Base-by-base conservation (phyloP, 1,140 invertebrate genomes). In the Penaeus vannamei region DNA sequence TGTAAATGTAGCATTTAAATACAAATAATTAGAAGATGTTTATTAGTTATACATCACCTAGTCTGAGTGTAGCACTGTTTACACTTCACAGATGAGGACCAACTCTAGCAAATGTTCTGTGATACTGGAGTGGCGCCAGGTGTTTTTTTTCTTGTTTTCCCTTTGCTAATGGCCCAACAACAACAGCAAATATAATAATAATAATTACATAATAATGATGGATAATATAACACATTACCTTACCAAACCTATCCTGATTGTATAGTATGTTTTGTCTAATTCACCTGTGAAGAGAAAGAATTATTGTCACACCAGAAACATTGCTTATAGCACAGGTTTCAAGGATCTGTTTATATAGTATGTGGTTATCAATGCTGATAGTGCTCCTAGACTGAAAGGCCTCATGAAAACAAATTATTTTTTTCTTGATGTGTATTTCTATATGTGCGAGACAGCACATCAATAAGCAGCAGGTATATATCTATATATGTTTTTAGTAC, bases 141-240 rank as follows among this genome's bases (percentile, higher is more conserved):
- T 72, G 26, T n/a, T 72, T 32, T 72, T 32, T 23, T 22, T 72
- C 66, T 69, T 32, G 23, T 32, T 69, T 32, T 23, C 22, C 29
- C 66, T 2, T 72, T 72, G 66, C 20, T 23, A n/a, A 72, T 72
- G 32, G 32, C 32, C n/a, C 17, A 72, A 72, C 32, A 72, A 72
- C 26, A 72, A 72, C 22, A 72, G 22, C 32, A 72, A 72, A 26
- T 10, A 72, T 72, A n/a, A 72, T 23, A 72, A 72, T 72, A 72
- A 72, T 72, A 26, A 72, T 72, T 5, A 72, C 36, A 42, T 72
- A 72, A 72, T 72, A 72, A 72, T 72, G 19, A 72, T 72, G 10
- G 53, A 53, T 53, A 53, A 53, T 53, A 14, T 1, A 53, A 53
- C 53, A 53, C 53, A 53, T 53, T 53, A 53, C 53, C 53, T 53